Evolutionary conservation across 2,797 vertebrate genomes (phyloP).

Genomic region (Acanthis flammea): DNA sequence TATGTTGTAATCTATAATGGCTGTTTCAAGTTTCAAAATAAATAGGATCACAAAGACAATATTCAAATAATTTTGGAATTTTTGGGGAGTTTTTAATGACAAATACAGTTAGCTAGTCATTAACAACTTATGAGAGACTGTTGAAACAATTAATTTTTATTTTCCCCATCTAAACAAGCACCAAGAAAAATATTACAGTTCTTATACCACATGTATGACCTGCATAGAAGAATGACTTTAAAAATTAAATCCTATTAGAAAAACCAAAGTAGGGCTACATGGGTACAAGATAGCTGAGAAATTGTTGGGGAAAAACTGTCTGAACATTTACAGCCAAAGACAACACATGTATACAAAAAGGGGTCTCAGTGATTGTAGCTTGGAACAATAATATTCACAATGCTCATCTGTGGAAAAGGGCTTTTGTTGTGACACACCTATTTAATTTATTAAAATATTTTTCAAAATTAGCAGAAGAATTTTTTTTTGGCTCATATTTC

Average conservation of each 20-base stretch:
- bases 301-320: accelerated
- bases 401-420: accelerated
- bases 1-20: background rate
- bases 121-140: background rate
- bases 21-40: background rate
- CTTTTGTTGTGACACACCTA: background rate
- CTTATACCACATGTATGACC: background rate
- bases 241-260: background rate
- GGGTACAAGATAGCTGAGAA: background rate
- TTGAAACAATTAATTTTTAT: background rate
- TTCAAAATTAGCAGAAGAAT: background rate
- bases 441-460: background rate
- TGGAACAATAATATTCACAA: background rate
- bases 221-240: background rate
- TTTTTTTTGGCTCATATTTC: background rate
- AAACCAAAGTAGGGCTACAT: background rate
- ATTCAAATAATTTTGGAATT: background rate
- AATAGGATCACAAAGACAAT: background rate
- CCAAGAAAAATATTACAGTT: background rate
- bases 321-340: background rate
- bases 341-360: background rate
- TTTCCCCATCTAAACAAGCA: background rate
- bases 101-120: background rate
- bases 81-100: background rate
- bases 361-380: accelerated